These are phyloP conservation scores for Circaetus gallicus DNA, from an alignment of 2,113 vertebrate species.

Conservation along the genomic window DNA sequence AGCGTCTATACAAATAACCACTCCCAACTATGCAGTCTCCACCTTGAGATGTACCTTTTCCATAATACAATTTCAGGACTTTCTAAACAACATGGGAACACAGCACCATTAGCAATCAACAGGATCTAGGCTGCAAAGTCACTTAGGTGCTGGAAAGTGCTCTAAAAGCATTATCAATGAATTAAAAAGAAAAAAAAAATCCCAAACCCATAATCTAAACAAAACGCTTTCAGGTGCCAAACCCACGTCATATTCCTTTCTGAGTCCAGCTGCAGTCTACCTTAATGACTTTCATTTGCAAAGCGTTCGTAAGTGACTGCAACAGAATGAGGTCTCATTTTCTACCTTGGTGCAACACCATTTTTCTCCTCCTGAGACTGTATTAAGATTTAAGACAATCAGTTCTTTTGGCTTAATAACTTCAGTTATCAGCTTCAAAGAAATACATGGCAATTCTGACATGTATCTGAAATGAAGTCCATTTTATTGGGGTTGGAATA, in stretches of 20 bases:
- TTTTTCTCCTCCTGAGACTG: neutral
- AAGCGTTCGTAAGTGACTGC: neutral
- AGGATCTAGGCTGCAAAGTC: neutral
- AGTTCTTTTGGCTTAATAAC: neutral
- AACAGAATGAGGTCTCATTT: neutral
- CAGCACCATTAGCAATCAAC: neutral
- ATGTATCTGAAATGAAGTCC: neutral
- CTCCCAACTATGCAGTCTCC: neutral
- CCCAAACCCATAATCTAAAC: neutral
- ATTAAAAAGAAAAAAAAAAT: no score
- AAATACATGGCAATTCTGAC: neutral
- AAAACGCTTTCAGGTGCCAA: neutral
- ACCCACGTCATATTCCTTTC: neutral
- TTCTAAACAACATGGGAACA: rapidly evolving
- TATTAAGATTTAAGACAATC: neutral
- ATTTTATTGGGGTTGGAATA: neutral
- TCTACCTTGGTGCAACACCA: neutral
- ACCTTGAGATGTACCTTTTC: rapidly evolving
- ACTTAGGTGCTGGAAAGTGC: neutral
- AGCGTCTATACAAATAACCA: neutral
- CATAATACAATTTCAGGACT: neutral
- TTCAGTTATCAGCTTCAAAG: neutral
- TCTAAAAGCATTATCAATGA: neutral
- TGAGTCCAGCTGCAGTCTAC: neutral
- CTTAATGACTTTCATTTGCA: neutral